Evolutionary conservation across 2,888 invertebrate genomes (phyloP), one percentile per base, ranked within the genome.

Genomic region (Drosophila yooni): DNA sequence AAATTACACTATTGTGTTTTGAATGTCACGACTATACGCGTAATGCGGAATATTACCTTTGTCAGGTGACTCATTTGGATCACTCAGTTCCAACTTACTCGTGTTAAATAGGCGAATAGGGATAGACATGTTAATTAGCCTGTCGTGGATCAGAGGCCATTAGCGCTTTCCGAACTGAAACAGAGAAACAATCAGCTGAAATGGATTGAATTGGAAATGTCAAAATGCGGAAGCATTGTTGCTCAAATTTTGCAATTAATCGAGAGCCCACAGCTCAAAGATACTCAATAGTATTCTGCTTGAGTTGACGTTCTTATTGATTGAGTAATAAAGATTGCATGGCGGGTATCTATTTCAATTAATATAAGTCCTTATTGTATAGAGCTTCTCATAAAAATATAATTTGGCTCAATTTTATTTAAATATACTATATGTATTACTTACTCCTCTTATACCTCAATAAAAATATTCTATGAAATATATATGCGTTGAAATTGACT

Each of bases 121-220:
- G 46, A 81, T 29, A 56, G 62, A 76, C 70, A 57, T 69, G 61
- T 40, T 81, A 82, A 88, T 88, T 85, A 65, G 43, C 34, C 60
- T 58, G 43, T 67, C 53, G 38, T 53, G 57, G 3, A 21, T 21
- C 21, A 50, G 52, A 38, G 51, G 31, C 54, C 54, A 54, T 65
- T 50, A 60, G 43, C 58, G 61, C 29, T 53, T 29, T 21, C 46
- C 7, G 21, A 66, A 56, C 33, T 43, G 48, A 60, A 15, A 11
- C 31, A 46, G 54, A 53, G 18, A 58, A 58, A 11, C 54, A 29
- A 31, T 29, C 34, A 48, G 34, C 31, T 34, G 43, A 51, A 29
- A 18, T 43, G 34, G 38, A 36, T 36, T 21, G 29, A 34, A 40
- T 40, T 48, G 21, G 11, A 61, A 33, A 21, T 33, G 13, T 27